A percentile compares a stretch with the other conserved stretches of the same genome.
These are phyloP conservation scores for Camelus dromedarius DNA, from an alignment of 2,113 vertebrate genomes.

Conservation along the genomic window DNA sequence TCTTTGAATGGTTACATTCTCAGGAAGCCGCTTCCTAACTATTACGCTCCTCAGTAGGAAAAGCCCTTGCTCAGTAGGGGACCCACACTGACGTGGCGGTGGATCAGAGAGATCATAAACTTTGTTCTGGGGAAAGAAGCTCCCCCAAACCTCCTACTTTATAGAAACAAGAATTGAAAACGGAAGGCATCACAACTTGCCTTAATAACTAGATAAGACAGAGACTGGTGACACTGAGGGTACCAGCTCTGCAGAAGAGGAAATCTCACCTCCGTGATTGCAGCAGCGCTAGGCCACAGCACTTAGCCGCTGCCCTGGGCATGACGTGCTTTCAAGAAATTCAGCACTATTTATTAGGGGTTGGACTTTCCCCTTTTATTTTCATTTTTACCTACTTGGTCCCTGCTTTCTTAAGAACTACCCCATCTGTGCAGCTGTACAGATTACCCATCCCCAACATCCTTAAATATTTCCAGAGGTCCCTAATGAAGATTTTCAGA, in stretches of 20 bases:
- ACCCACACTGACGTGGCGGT: neutral
- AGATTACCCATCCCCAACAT: neutral
- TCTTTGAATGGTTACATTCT: neutral
- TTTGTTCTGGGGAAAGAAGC: neutral
- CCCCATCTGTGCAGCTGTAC: neutral
- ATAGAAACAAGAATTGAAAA: neutral
- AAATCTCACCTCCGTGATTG: neutral
- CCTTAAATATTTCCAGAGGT: neutral
- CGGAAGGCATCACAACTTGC: neutral
- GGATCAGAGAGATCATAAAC: neutral
- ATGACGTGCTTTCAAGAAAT: neutral
- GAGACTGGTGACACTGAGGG: neutral
- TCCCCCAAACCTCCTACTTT: neutral
- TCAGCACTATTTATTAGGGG: neutral
- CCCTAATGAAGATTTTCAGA: neutral
- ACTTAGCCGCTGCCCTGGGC: neutral
- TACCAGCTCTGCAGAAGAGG: neutral
- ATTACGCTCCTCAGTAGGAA: fast-evolving
- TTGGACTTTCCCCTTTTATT: neutral
- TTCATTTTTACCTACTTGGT: neutral
- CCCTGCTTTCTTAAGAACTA: neutral
- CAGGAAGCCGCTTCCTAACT: neutral
- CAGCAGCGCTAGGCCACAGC: neutral
- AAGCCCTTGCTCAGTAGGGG: neutral
- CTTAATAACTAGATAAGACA: neutral